phyloP scores from a whole-genome alignment of 2,888 invertebrate genomes.

The Terebella lapidaria region DNA sequence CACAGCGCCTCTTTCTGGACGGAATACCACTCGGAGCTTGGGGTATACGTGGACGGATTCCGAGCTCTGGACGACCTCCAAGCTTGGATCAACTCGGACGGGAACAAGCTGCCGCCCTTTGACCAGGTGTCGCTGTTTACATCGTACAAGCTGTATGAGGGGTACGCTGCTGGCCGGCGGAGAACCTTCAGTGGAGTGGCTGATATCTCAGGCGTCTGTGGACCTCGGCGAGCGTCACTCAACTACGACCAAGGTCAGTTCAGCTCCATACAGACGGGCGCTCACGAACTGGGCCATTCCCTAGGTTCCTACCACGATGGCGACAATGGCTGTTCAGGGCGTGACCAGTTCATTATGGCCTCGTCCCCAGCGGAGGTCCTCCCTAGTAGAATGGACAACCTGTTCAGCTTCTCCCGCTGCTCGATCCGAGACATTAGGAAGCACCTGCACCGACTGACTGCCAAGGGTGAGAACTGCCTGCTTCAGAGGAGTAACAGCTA shows the following conservation, averaged over 20 bases:
- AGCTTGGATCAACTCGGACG: not conserved
- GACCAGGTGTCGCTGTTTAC: conserved; percentile 12
- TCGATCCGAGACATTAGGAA: conserved; percentile 19
- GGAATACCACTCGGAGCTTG: not conserved
- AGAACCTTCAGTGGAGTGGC: conserved; percentile 7
- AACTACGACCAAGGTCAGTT: conserved; percentile 16
- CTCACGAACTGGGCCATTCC: conserved; percentile 34
- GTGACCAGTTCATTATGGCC: conserved; percentile 31
- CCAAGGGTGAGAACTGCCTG: conserved; percentile 2
- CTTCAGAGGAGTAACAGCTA: not conserved
- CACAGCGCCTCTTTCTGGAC: conserved; percentile 11
- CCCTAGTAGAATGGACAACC: conserved; percentile 22
- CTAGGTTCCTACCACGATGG: conserved; percentile 34
- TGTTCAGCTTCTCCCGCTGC: conserved; percentile 30
- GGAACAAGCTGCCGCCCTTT: conserved; percentile 5
- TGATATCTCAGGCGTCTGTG: conserved; percentile 9
- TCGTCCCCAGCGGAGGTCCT: conserved; percentile 21
- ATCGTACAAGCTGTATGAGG: conserved; percentile 1
- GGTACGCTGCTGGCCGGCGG: not conserved
- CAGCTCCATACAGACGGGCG: conserved; percentile 18
- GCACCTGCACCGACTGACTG: conserved; percentile 7
- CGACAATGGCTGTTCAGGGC: conserved; percentile 21
- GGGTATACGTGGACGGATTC: not conserved
- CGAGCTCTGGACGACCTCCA: not conserved
- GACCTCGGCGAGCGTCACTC: conserved; percentile 7